phyloP scores from a whole-genome alignment of 2,797 vertebrate species.

The Eulemur coronatus region DNA sequence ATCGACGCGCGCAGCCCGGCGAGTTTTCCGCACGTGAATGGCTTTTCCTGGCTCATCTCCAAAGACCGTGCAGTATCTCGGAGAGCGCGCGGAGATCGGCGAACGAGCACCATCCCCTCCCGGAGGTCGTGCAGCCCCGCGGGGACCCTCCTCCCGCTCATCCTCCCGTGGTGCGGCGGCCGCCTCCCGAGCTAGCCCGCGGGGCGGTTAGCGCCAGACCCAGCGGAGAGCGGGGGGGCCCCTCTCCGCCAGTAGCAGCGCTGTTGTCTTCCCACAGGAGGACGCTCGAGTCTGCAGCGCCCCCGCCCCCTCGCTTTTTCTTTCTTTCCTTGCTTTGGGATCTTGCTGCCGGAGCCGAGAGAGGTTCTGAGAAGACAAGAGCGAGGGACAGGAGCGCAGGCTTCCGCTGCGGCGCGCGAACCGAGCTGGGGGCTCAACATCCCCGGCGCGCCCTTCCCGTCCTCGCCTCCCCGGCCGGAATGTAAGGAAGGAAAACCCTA shows the following conservation, averaged over 20 bases:
- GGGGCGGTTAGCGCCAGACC: neutral
- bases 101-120: neutral
- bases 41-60: constrained; percentile 29
- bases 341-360: constrained; percentile 58
- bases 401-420: neutral
- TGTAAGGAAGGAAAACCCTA: constrained; percentile 10
- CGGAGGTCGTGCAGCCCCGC: neutral
- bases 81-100: neutral
- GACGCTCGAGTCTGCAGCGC: constrained; percentile 67
- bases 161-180: neutral
- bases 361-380: constrained; percentile 45
- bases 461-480: neutral
- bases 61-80: constrained; percentile 46
- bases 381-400: neutral
- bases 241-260: constrained; percentile 67
- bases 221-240: neutral
- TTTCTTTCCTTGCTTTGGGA: constrained; percentile 69
- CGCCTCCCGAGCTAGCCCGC: neutral
- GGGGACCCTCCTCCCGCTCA: constrained; percentile 32
- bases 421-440: neutral
- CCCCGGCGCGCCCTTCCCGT: neutral
- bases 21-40: constrained; percentile 50
- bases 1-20: neutral
- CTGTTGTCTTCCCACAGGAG: constrained; percentile 70
- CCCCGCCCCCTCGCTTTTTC: constrained; percentile 69